Base-by-base conservation (phyloP, 1,140 invertebrate species). In the Leptoteleia sp. region DNA sequence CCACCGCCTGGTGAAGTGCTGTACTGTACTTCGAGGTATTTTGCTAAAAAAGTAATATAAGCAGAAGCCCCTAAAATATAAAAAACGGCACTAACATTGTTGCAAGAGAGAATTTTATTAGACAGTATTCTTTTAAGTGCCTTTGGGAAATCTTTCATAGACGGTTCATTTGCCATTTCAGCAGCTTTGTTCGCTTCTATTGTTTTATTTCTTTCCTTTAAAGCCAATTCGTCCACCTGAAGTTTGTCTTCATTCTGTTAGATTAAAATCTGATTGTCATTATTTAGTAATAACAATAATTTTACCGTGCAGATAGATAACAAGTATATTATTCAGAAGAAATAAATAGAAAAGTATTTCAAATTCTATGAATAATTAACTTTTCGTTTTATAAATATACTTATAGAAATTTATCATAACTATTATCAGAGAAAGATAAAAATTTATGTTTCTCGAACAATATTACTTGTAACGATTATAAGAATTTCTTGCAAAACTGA, bases 21-120 rank as follows among this genome's bases (percentile, higher is more conserved):
- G 68, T 93, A 95, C 76, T 94, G 92, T 3, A 93, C 91, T 85
- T 94, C 93, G 73, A 94, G 90, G 79, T 94, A 94, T 79, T 94
- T 94, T 4, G 93, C 92, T 73, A 94, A 86, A 78, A 92, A 94
- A 1, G 93, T 94, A 72, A 93, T 92, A 55, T 93, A 94, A 0
- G 92, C 93, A 4, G 92, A 90, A 4, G 92, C 91, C 3, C 93
- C 93, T 37, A 94, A 87, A 8, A 94, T 89, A 57, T 92, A 92
- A 71, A 93, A 93, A 3, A 92, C 90, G 0, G 83, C 91, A 43
- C 91, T 91, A 0, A 90, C 82, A 31, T 91, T 92, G 75, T 93
- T 93, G 12, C 89, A 89, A 37, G 92, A 89, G 2, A 93, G 81
- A 19, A 93, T 79, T 84, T 91, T 91, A 59, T 93, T 93, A 4